Evolutionary conservation across 2,113 vertebrate species (phyloP), one percentile per base, ranked within the genome.

Genomic region (Pholis gunnellus): DNA sequence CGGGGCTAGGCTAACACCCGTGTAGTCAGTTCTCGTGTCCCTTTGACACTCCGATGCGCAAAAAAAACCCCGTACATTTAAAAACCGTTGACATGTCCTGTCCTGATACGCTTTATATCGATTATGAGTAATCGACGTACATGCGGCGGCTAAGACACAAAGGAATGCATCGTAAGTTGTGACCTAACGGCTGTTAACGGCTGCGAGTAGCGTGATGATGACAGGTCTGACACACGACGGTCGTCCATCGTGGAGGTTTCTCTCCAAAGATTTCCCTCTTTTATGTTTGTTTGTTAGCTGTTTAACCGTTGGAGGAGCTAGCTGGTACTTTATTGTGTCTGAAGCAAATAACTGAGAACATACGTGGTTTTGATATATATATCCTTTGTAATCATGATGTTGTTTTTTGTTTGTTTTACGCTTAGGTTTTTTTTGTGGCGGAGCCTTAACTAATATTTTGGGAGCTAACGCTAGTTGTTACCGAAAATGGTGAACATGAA

Each of bases 141-240:
- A 77, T 65, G 75, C 73, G 50, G 73, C 66, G 81, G 73, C 44
- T 69, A 34, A 86, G 40, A 70, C 42, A 54, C 46, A 71, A 75
- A 92, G 83, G 83, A 75, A 94, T 95, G 94, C 65, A 93, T 27
- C 73, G 93, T 95, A 89, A 95, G 94, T 94, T 57, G 34, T 22
- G 34, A 65, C 69, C 67, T 40, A 38, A 13, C 57, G 34, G 34
- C 34, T 34, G 34, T 63, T 40, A 38, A 13, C 57, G 34, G 34
- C 34, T 34, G 34, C 0, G 44, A 46, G 44, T 46, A 46, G 44
- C 44, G 44, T 18, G 60, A 25, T 29, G 60, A 63, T 34, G 34
- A 34, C 54, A 67, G 57, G 72, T 72, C 59, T 64, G 52, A 61
- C 72, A 10, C 15, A 5, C 5, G 25, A 6, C 3, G 66, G 73